phyloP scores from a whole-genome alignment of 2,113 vertebrate genomes.

The Zapornia atra region DNA sequence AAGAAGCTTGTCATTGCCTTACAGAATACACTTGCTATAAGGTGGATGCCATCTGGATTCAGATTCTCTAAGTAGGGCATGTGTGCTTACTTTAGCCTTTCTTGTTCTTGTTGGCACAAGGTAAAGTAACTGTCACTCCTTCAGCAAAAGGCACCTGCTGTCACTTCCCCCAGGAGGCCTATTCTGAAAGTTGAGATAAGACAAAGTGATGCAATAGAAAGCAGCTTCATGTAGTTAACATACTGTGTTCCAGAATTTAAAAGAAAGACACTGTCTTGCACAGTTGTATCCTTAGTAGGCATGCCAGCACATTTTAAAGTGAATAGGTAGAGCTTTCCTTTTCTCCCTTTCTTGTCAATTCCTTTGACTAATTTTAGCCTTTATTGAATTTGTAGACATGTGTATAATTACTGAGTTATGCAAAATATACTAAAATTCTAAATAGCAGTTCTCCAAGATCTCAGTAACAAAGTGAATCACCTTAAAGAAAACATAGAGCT shows the following conservation, averaged over 20 bases:
- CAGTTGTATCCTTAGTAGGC: background rate
- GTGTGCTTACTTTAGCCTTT: background rate
- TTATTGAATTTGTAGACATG: background rate
- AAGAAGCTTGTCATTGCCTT: background rate
- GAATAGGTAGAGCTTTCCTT: background rate
- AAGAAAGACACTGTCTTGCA: background rate
- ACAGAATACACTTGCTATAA: background rate
- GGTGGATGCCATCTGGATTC: background rate
- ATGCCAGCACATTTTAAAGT: background rate
- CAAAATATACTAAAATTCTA: background rate
- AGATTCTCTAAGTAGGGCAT: background rate
- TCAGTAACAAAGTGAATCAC: background rate
- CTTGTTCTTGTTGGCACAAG: background rate
- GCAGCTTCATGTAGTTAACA: background rate
- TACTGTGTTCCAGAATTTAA: background rate
- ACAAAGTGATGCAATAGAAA: background rate
- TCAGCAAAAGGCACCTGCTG: background rate
- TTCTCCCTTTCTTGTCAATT: background rate
- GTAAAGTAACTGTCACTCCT: background rate
- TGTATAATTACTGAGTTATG: background rate
- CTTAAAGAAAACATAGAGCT: background rate
- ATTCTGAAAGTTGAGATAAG: background rate
- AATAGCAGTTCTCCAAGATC: background rate
- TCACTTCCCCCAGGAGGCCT: background rate
- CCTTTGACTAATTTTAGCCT: background rate